Evolutionary conservation across 2,888 invertebrate genomes (phyloP).

Genomic region (Oithona nana): DNA sequence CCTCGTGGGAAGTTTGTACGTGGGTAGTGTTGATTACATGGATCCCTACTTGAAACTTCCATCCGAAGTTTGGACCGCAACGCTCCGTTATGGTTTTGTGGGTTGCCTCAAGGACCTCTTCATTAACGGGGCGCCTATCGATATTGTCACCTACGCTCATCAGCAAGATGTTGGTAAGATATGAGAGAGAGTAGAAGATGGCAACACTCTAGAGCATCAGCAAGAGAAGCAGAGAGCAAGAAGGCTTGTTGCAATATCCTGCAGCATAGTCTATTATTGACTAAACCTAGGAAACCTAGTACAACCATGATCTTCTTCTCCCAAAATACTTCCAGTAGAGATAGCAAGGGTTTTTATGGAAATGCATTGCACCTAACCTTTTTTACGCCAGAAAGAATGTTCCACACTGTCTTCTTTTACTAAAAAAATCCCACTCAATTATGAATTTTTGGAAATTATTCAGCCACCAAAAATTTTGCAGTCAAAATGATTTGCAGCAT

Average conservation of each 20-base stretch:
- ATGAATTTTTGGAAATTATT: no score
- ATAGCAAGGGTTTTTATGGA: no score
- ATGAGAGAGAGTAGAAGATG: neutral
- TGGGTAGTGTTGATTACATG: constrained; percentile 51
- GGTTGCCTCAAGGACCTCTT: constrained; percentile 79
- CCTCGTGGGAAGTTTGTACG: constrained; percentile 63
- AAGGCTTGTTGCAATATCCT: neutral
- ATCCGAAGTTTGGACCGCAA: constrained; percentile 57
- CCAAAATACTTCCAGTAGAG: no score
- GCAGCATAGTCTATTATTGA: neutral
- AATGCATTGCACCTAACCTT: no score
- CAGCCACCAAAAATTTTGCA: no score
- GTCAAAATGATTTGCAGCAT: no score
- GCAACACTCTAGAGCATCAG: no score
- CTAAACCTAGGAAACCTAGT: no score
- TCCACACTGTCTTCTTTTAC: no score
- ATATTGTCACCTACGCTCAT: constrained; percentile 67
- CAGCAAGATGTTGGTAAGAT: constrained; percentile 64
- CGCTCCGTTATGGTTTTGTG: constrained; percentile 71
- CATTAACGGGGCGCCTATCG: constrained; percentile 66
- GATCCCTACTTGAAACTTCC: constrained; percentile 11
- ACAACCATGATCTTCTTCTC: no score
- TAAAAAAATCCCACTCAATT: no score
- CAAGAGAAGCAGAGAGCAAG: neutral
- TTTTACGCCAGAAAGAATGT: no score